phyloP scores from a whole-genome alignment of 2,888 invertebrate genomes.

The Colostygia pectinataria region DNA sequence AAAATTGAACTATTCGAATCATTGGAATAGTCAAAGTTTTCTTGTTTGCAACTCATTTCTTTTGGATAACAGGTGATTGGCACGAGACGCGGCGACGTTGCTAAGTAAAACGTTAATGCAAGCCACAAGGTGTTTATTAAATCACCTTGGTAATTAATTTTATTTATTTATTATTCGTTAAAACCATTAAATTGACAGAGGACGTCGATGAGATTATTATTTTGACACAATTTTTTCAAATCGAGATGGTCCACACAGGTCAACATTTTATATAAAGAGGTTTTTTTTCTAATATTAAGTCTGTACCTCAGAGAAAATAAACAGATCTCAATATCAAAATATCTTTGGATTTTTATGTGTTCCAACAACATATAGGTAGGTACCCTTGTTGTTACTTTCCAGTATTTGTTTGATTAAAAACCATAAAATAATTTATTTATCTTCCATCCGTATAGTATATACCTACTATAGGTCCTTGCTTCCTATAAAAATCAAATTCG shows the following conservation, averaged over 20 bases:
- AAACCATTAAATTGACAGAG: conserved; percentile 14
- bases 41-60: conserved; percentile 34
- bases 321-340: too few relatives aligned
- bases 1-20: conserved; percentile 44
- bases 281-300: not conserved
- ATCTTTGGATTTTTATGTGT: too few relatives aligned
- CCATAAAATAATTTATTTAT: too few relatives aligned
- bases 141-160: conserved; percentile 58
- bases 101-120: not conserved
- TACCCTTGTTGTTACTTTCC: too few relatives aligned
- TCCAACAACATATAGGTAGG: too few relatives aligned
- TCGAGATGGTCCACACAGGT: not conserved
- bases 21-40: conserved; percentile 36
- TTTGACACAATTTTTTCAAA: not conserved
- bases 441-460: too few relatives aligned
- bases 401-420: too few relatives aligned
- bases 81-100: not conserved
- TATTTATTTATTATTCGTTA: conserved; percentile 40
- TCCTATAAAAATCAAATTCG: too few relatives aligned
- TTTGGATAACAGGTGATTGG: not conserved
- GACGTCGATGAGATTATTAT: not conserved
- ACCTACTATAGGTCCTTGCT: too few relatives aligned
- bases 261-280: not conserved
- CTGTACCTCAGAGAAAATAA: too few relatives aligned
- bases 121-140: conserved; percentile 26